Percentiles rank a stretch among this genome's conserved stretches.
Evolutionary conservation across 2,113 vertebrate species (phyloP).

Genomic region (Trogon surrucura): DNA sequence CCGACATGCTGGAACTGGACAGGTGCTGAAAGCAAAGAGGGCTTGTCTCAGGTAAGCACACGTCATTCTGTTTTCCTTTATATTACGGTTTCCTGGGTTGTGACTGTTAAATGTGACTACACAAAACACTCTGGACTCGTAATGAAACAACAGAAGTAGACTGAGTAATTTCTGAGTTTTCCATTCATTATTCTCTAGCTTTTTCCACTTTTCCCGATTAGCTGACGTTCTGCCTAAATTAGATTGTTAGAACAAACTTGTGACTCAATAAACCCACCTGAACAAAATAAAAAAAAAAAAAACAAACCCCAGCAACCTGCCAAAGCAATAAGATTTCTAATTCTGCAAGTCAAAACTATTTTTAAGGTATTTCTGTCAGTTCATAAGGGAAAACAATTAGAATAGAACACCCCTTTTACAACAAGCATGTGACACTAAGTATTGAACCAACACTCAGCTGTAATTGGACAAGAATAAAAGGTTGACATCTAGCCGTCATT

Average conservation of each 20-base stretch:
- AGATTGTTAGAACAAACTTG: background rate
- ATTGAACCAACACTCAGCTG: background rate
- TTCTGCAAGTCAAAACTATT: background rate
- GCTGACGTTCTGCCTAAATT: background rate
- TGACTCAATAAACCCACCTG: background rate
- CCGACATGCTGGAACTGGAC: background rate
- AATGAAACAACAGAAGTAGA: background rate
- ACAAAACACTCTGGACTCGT: background rate
- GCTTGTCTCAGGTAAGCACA: background rate
- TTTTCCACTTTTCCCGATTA: background rate
- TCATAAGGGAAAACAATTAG: background rate
- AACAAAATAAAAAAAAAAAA: background rate
- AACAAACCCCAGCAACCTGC: background rate
- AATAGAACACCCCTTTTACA: background rate
- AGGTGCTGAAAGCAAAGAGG: background rate
- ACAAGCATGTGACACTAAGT: background rate
- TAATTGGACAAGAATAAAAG: background rate
- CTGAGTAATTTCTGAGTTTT: background rate
- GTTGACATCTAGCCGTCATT: background rate
- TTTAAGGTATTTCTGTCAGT: background rate
- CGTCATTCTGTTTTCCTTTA: background rate
- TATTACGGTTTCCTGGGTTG: background rate
- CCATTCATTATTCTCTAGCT: background rate
- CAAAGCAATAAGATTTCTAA: background rate
- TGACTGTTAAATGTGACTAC: background rate